Evolutionary conservation across 2,888 invertebrate species (phyloP).

Genomic region (Halocaridina rubra): DNA sequence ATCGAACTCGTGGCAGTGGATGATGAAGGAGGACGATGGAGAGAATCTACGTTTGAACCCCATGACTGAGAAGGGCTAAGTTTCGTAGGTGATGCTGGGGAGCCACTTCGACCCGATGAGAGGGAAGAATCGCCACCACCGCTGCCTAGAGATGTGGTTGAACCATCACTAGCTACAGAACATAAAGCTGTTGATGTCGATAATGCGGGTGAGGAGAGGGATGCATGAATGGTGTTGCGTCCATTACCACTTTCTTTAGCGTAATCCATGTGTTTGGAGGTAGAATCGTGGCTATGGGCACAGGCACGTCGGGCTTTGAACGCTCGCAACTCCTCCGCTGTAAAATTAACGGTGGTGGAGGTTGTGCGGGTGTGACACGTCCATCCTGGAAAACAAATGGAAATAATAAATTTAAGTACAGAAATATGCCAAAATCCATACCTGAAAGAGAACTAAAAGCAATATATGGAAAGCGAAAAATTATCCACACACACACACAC

Average conservation of each 20-base stretch:
- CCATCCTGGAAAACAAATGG: slow-evolving; percentile 45
- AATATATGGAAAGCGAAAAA: not conserved
- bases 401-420: not conserved
- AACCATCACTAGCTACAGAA: slow-evolving; percentile 15
- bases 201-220: slow-evolving; percentile 57
- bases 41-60: slow-evolving; percentile 50
- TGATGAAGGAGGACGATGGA: slow-evolving; percentile 43
- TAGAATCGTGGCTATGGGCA: slow-evolving; percentile 34
- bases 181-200: slow-evolving; percentile 42
- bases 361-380: slow-evolving; percentile 64
- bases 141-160: slow-evolving; percentile 45
- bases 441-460: not conserved
- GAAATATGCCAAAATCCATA: not conserved
- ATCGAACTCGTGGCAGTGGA: slow-evolving; percentile 58
- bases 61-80: slow-evolving; percentile 54
- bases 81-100: slow-evolving; percentile 45
- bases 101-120: slow-evolving; percentile 27
- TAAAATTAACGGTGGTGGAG: slow-evolving; percentile 68
- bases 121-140: slow-evolving; percentile 43
- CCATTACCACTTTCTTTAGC: slow-evolving; percentile 33
- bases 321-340: slow-evolving; percentile 66
- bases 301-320: slow-evolving; percentile 58
- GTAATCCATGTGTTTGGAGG: slow-evolving; percentile 2
- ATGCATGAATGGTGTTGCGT: slow-evolving; percentile 29
- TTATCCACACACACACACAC: not conserved